These are phyloP conservation scores for Formica selysi DNA, from an alignment of 1,140 invertebrate genomes.

Conservation along the genomic window DNA sequence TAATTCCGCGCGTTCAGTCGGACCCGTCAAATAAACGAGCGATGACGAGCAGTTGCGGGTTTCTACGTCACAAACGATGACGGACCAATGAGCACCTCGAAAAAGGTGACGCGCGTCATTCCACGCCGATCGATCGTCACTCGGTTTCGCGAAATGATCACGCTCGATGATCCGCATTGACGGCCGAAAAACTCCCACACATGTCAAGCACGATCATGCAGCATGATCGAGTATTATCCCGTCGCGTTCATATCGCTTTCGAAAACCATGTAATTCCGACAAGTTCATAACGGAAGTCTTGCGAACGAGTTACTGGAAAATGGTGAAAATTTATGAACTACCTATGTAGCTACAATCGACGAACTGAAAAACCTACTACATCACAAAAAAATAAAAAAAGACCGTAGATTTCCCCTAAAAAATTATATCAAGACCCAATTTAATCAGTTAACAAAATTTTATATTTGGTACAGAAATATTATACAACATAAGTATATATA, in stretches of 20 bases:
- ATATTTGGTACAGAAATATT: not conserved
- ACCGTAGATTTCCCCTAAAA: not conserved
- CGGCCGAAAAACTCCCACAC: constrained; percentile 50
- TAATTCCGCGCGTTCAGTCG: constrained; percentile 50
- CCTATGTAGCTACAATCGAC: not conserved
- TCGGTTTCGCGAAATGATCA: constrained; percentile 60
- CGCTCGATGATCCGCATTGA: constrained; percentile 58
- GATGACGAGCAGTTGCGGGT: constrained; percentile 60
- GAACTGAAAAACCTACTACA: constrained; percentile 9
- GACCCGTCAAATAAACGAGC: constrained; percentile 56
- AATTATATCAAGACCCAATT: not conserved
- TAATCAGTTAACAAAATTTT: not conserved
- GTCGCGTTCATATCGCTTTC: constrained; percentile 55
- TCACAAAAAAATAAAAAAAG: not conserved
- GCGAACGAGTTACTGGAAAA: constrained; percentile 55
- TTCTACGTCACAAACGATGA: constrained; percentile 61
- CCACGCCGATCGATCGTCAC: constrained; percentile 64
- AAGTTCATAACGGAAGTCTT: constrained; percentile 61
- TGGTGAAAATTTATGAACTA: constrained; percentile 60
- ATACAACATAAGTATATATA: no score
- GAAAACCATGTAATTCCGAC: constrained; percentile 61
- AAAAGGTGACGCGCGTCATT: constrained; percentile 65
- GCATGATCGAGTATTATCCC: constrained; percentile 59
- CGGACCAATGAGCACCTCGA: constrained; percentile 54
- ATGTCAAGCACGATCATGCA: constrained; percentile 43